These are phyloP conservation scores for Nyctereutes procyonoides DNA, from an alignment of 2,113 vertebrate genomes.

Conservation along the genomic window DNA sequence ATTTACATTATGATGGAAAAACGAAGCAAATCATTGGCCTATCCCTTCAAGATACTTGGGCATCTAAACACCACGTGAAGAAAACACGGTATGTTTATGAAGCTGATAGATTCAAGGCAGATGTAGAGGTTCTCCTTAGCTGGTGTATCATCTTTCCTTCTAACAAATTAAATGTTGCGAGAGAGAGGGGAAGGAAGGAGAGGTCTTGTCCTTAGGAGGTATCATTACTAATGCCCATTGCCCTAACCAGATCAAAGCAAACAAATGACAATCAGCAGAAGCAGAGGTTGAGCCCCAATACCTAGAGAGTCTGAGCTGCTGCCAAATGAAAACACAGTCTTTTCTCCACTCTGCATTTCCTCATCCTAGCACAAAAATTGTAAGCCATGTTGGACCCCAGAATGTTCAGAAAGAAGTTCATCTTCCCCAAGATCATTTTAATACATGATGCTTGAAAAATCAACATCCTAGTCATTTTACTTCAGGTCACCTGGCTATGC, in stretches of 20 bases:
- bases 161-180: neutral
- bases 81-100: neutral
- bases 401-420: neutral
- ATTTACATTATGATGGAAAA: neutral
- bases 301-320: neutral
- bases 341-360: neutral
- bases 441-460: neutral
- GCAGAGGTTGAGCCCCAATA: neutral
- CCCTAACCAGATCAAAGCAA: neutral
- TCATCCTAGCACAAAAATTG: neutral
- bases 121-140: neutral
- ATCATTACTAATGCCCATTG: neutral
- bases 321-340: neutral
- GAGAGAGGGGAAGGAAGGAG: neutral
- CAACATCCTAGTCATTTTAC: neutral
- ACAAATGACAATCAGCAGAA: neutral
- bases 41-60: neutral
- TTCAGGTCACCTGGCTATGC: neutral
- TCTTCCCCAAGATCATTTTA: neutral
- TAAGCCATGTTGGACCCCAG: neutral
- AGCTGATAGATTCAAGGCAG: neutral
- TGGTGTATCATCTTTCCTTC: neutral
- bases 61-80: neutral
- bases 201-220: neutral
- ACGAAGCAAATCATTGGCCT: constrained; percentile 51